Base-by-base conservation (phyloP, 2,888 invertebrate genomes). In the Amiota communis region DNA sequence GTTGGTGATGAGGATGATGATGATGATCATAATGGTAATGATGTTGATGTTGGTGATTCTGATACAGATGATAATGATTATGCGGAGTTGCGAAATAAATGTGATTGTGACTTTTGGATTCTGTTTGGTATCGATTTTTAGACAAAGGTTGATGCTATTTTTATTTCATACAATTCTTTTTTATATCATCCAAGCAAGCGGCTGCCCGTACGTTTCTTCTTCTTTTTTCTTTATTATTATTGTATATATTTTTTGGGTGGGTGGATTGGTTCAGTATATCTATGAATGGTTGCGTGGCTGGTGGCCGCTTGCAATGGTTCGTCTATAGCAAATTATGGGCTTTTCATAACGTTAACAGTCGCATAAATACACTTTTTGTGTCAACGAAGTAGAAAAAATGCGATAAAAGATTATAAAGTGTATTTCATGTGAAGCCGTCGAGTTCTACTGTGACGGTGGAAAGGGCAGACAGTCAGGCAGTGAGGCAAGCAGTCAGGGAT, bases 391-490 rank as follows among this genome's bases (percentile, higher is more conserved):
- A 88, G 88, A 88, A 90, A 87, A 88, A 90, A 88, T 88, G 89
- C 87, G 89, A 90, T 90, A 90, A 90, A 90, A 90, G 90, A 90
- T 90, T 90, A 89, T 89, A 87, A 87, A 87, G 83, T 87, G 86
- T 86, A 85, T 84, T 81, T 87, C 80, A 80, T 74, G 79, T 74
- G 74, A 76, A 74, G 76, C 76, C 71, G 74, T 57, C 23, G 36
- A 20, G 15, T 49, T 72, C 77, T 72, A 74, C 70, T 49, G 47
- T 57, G 53, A 36, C 20, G 36, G 69, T 72, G 73, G 61, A 57
- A 64, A 68, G 69, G 64, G 23, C 8, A 71, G 36, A 49, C 56
- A 46, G 73, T 71, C 67, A 72, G 72, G 57, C 70, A 72, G 61
- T 71, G 64, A 72, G 72, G 57, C 70, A 72, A 61, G 65, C 74